phyloP scores from a whole-genome alignment of 2,888 invertebrate genomes.

The Cheilosia scutellata region DNA sequence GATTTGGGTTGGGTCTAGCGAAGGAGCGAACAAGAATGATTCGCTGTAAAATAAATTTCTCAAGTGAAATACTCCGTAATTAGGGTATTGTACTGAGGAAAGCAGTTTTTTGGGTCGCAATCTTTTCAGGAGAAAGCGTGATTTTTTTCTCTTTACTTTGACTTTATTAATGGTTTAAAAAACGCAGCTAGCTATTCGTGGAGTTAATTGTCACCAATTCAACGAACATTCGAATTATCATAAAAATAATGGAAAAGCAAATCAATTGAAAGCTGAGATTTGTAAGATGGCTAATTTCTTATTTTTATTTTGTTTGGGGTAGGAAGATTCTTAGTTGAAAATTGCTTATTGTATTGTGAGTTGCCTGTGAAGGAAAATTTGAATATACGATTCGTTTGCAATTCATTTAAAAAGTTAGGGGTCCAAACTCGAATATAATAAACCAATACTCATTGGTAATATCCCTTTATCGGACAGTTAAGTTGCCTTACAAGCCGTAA shows the following conservation, averaged over 20 bases:
- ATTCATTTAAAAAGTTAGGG: neutral
- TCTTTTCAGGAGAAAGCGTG: constrained; percentile 32
- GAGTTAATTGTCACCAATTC: constrained; percentile 48
- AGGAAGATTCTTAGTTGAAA: neutral
- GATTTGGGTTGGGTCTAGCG: neutral
- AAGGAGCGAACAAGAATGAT: constrained; percentile 38
- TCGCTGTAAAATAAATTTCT: constrained; percentile 48
- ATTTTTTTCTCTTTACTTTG: constrained; percentile 3
- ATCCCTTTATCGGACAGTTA: too few species aligned
- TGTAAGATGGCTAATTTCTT: constrained; percentile 19
- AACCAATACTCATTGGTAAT: too few species aligned
- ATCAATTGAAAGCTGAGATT: constrained; percentile 13
- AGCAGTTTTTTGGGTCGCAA: constrained; percentile 52
- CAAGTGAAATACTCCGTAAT: constrained; percentile 73
- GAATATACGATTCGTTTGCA: constrained; percentile 28
- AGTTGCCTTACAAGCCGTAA: too few species aligned
- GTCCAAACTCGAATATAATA: neutral
- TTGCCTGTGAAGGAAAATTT: constrained; percentile 32
- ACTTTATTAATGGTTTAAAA: constrained; percentile 62
- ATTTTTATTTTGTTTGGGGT: constrained; percentile 1
- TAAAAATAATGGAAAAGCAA: constrained; percentile 55
- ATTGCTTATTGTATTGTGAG: constrained; percentile 8
- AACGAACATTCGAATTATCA: constrained; percentile 64
- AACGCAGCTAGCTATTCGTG: constrained; percentile 40
- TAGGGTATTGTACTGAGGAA: constrained; percentile 69